Percentiles rank a stretch among this genome's conserved stretches.
Conservation (phyloP, 2,113 vertebrate species). For the Cyanocitta stelleri region DNA sequence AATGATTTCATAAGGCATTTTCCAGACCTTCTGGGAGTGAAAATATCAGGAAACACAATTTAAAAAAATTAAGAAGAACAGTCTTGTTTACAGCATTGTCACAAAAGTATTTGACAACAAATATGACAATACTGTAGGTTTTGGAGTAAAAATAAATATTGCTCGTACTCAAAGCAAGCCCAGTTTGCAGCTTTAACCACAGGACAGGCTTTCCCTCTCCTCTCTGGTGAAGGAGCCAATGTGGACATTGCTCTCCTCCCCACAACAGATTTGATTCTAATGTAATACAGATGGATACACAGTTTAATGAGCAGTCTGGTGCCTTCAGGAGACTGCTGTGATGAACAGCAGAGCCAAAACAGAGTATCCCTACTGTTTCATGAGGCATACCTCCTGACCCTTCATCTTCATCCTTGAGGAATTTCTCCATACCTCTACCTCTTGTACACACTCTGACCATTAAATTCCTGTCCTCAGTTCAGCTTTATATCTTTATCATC, state of each 20-base stretch:
- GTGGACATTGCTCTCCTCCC: background rate
- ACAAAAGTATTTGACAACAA: background rate
- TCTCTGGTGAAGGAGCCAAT: background rate
- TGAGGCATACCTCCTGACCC: background rate
- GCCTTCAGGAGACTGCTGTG: background rate
- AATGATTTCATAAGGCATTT: background rate
- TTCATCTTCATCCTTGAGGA: background rate
- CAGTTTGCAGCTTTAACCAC: background rate
- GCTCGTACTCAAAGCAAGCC: background rate
- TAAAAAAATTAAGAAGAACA: background rate
- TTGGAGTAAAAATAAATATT: background rate
- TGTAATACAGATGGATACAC: background rate
- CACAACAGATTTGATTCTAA: background rate
- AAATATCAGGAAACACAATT: background rate
- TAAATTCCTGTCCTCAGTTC: background rate
- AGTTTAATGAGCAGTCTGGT: conserved; percentile 1
- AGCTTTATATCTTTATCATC: background rate
- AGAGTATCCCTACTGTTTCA: background rate
- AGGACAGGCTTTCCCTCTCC: background rate
- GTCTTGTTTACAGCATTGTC: background rate
- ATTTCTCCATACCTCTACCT: background rate
- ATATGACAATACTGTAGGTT: background rate
- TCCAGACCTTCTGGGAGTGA: background rate
- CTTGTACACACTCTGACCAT: background rate
- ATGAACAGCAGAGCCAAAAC: background rate